Evolutionary conservation across 2,113 vertebrate genomes (phyloP).

Genomic region (Catharus fuscescens): DNA sequence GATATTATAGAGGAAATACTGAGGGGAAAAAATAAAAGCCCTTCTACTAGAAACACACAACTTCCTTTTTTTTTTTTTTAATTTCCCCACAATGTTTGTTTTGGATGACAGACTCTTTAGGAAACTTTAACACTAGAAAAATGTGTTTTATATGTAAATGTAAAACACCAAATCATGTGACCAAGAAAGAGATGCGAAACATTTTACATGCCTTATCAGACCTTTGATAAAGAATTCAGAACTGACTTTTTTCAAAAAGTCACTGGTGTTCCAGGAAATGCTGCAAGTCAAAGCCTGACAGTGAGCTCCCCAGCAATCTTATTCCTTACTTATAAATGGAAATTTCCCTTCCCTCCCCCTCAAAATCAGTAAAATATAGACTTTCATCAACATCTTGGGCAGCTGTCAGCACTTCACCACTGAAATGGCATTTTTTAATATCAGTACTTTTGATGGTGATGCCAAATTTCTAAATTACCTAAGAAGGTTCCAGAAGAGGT

Average conservation of each 20-base stretch:
- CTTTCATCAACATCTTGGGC: background rate
- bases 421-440: background rate
- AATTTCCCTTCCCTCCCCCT: rapidly evolving
- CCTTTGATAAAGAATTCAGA: background rate
- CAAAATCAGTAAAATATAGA: background rate
- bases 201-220: background rate
- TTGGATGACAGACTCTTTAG: background rate
- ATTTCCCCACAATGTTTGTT: background rate
- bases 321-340: background rate
- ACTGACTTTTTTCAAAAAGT: background rate
- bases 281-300: background rate
- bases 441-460: background rate
- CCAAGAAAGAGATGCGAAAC: background rate
- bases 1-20: background rate
- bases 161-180: background rate
- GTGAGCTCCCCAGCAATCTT: background rate
- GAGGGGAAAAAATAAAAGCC: rapidly evolving
- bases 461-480: background rate
- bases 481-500: background rate
- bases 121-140: background rate
- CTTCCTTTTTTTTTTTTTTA: background rate
- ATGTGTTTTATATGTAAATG: background rate
- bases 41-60: background rate
- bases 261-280: background rate
- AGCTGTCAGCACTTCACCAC: background rate